Evolutionary conservation across 2,888 invertebrate species (phyloP).

Genomic region (Lepidocyrtoides sp.): DNA sequence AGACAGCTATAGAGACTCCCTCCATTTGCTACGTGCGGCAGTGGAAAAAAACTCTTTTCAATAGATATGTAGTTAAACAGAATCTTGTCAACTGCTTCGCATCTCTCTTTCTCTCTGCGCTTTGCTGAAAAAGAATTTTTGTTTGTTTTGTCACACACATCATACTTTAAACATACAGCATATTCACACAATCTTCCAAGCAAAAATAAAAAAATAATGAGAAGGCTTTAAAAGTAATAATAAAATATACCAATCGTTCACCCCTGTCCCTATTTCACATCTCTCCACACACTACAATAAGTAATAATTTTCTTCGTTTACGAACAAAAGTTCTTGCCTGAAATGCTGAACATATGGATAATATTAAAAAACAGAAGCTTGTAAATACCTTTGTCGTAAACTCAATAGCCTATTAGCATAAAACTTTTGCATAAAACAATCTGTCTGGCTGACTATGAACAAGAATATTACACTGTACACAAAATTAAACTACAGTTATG

Average conservation of each 20-base stretch:
- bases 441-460: conserved; percentile 16
- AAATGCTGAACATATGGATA: neutral
- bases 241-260: conserved; percentile 62
- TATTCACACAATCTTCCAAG: conserved; percentile 46
- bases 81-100: conserved; percentile 44
- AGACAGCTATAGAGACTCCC: conserved; percentile 2
- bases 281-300: neutral
- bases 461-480: neutral
- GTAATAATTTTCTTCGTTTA: conserved; percentile 16
- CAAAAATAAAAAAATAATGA: conserved; percentile 22
- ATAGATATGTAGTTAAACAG: conserved; percentile 6
- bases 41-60: conserved; percentile 25
- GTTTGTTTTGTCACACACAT: conserved; percentile 58
- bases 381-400: conserved; percentile 1
- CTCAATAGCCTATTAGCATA: neutral
- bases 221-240: conserved; percentile 6
- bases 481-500: neutral
- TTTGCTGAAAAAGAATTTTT: conserved; percentile 58
- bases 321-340: neutral
- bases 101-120: neutral
- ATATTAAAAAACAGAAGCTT: neutral
- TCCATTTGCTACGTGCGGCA: neutral
- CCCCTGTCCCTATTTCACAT: conserved; percentile 48
- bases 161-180: conserved; percentile 44
- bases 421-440: neutral